Evolutionary conservation across 2,113 vertebrate genomes (phyloP).

Genomic region (Heloderma charlesbogerti): DNA sequence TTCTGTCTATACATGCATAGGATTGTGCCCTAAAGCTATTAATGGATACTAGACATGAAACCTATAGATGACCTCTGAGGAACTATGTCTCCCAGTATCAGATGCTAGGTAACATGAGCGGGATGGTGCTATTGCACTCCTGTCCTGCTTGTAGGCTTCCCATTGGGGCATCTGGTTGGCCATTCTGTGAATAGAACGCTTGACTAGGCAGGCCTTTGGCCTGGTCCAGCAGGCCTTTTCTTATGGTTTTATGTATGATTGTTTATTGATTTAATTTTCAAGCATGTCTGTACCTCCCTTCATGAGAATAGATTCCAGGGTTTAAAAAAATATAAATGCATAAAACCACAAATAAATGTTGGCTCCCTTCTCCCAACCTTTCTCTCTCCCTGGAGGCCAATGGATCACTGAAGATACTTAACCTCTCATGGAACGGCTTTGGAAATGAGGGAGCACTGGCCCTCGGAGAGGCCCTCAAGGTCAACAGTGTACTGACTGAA

Average conservation of each 20-base stretch:
- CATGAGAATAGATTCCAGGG: background rate
- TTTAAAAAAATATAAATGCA: background rate
- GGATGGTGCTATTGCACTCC: background rate
- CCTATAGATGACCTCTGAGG: too few relatives aligned
- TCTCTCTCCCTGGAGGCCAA: slow-evolving; percentile 79
- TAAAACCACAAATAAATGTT: background rate
- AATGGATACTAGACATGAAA: too few relatives aligned
- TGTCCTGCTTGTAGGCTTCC: background rate
- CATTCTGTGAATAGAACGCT: background rate
- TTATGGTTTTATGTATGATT: background rate
- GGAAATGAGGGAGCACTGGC: slow-evolving; percentile 90
- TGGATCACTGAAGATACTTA: slow-evolving; percentile 81
- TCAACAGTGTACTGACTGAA: slow-evolving; percentile 82
- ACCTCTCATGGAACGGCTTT: slow-evolving; percentile 90
- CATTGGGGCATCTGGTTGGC: background rate
- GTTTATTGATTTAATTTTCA: background rate
- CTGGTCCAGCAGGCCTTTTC: background rate
- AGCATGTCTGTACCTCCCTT: background rate
- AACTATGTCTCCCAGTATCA: background rate
- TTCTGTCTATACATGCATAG: too few relatives aligned
- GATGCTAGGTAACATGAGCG: background rate
- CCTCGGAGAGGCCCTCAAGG: slow-evolving; percentile 88
- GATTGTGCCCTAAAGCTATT: background rate
- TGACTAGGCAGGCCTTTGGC: background rate
- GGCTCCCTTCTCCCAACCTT: background rate